Evolutionary conservation across 64 coral and sea anemone genomes (phyloP), one percentile per base, ranked within the genome.

Genomic region (Actinia tenebrosa): DNA sequence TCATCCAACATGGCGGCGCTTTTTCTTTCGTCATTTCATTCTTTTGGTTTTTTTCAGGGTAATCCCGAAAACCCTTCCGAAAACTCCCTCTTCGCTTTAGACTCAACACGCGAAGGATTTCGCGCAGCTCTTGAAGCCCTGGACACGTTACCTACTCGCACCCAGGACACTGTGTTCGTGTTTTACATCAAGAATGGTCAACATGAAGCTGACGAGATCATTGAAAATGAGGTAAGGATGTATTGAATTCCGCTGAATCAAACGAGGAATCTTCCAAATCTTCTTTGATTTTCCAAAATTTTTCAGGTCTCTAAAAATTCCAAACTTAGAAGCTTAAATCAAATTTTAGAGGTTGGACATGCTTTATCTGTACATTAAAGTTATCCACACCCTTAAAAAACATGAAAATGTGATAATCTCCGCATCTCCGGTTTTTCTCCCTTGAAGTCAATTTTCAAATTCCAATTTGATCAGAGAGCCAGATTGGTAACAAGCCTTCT

Each of bases 141-240:
- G 53, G 96, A 98, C 69, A 83, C 61, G 22, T 81, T 98, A 43
- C 91, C 96, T 4, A 92, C 96, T 3, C 87, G 96, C 15, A 88
- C 85, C 44, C 93, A 95, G 72, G 96, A 98, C 44, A 98, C 93
- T 1, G 96, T 95, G 27, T 93, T 88, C 80, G 93, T 98, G 25
- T 94, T 98, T 53, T 98, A 98, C 71, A 88, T 98, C 60, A 98
- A 98, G 83, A 52, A 84, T 63, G 93, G 84, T 26, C 96, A 98
- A 22, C 71, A 90, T 52, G 88, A 92, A 5, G 90, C 93, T 4
- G 80, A 93, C 45, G 91, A 87, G 5, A 91, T 93, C 50, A 93
- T 98, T 20, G 92, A 98, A 64, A 93, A 98, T 56, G 84, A 96
- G 85, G 94, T 93, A 81, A 53, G 46, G 7, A 27, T 75, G n/a